Evolutionary conservation across 2,888 invertebrate genomes (phyloP), one percentile per base, ranked within the genome.

Genomic region (Limenitis camilla): DNA sequence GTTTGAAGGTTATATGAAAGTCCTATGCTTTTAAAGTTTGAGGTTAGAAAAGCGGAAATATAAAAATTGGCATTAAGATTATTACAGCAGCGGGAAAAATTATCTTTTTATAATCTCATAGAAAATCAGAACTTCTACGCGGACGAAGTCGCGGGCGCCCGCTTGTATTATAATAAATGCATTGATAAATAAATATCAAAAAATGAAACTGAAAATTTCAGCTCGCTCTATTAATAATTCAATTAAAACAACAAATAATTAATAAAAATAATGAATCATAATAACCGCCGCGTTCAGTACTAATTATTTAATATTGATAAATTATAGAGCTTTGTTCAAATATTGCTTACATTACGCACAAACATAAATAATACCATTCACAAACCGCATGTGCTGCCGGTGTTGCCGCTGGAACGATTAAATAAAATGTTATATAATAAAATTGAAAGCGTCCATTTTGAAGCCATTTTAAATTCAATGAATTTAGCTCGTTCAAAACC

Each of bases 291-390:
- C 49, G 39, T 19, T 49, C 42, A 55, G 50, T 52, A 58, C 52
- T 58, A 52, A 55, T 58, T 55, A 55, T 58, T 55, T 58, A 55
- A 49, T 57, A 57, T 55, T 53, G 52, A 53, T 58, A 58, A n/a
- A n/a, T 55, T 52, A 58, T 54, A 28, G 54, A 32, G 54, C 54
- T 57, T 57, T 57, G 54, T 54, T 48, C 52, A 52, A 53, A 52
- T 58, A 55, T 58, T 49, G 49, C 46, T 39, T 40, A 58, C 53
- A 53, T 58, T 53, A 50, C 50, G 58, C 49, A 51, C 46, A 51
- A 29, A 42, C 51, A 51, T 52, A 53, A 55, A 55, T 55, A 52
- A 58, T 52, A 35, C 39, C 52, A 53, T 52, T 40, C 56, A 35
- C 39, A 41, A 36, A 53, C 59, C 59, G 46, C 59, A 58, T 19